phyloP scores from a whole-genome alignment of 23 tunicate species.

The Ascidia mentula region DNA sequence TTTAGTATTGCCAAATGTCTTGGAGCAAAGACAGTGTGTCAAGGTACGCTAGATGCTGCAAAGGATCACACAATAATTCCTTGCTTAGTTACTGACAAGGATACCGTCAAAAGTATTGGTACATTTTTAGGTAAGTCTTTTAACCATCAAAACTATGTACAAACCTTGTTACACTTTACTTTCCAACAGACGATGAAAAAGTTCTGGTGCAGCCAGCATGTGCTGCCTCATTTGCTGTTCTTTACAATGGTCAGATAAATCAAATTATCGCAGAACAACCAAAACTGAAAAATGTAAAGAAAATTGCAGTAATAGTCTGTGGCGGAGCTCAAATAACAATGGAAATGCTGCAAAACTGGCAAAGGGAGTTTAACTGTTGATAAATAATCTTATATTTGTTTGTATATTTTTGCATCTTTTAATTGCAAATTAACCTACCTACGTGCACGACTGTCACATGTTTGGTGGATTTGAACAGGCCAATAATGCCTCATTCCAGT shows the following conservation, averaged over 20 bases:
- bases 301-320: slow-evolving; percentile 79
- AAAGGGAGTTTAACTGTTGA: slow-evolving; percentile 25
- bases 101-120: slow-evolving; percentile 43
- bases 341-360: slow-evolving; percentile 65
- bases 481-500: too few species aligned
- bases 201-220: slow-evolving; percentile 94
- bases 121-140: slow-evolving; percentile 40
- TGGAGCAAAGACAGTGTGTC: slow-evolving; percentile 86
- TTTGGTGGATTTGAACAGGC: too few species aligned
- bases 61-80: slow-evolving; percentile 53
- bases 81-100: slow-evolving; percentile 59
- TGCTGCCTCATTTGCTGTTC: slow-evolving; percentile 63
- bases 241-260: slow-evolving; percentile 69
- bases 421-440: too few species aligned
- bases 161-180: too few species aligned
- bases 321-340: slow-evolving; percentile 75
- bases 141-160: neutral
- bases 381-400: too few species aligned
- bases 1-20: slow-evolving; percentile 77
- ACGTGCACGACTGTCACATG: too few species aligned
- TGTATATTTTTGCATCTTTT: too few species aligned
- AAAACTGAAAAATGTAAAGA: slow-evolving; percentile 25
- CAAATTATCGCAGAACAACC: slow-evolving; percentile 28
- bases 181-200: slow-evolving; percentile 69
- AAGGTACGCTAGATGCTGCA: slow-evolving; percentile 44